Evolutionary conservation across 2,888 invertebrate species (phyloP).

Genomic region (Melanostoma mellinum): DNA sequence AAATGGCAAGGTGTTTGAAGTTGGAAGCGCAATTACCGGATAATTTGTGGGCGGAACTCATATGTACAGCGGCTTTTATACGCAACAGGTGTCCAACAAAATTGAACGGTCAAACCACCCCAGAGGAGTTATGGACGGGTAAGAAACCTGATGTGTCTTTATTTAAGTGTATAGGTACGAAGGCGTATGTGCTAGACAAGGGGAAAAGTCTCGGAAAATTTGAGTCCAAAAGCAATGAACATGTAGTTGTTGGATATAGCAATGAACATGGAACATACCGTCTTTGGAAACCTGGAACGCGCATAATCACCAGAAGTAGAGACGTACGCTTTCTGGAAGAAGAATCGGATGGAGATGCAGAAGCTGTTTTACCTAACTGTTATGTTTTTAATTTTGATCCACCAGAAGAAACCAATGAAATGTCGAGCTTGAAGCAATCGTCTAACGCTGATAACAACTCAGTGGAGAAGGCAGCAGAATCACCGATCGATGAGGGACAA

Average conservation of each 20-base stretch:
- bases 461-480: background rate
- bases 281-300: constrained; percentile 16
- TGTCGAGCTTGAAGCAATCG: background rate
- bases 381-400: constrained; percentile 1
- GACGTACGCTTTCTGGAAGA: constrained; percentile 26
- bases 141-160: constrained; percentile 10
- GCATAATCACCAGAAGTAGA: constrained; percentile 4
- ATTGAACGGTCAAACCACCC: background rate
- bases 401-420: no score
- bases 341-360: background rate
- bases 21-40: background rate
- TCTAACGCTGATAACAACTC: background rate
- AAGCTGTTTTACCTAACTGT: background rate
- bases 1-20: constrained; percentile 16
- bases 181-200: constrained; percentile 19
- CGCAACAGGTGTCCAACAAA: constrained; percentile 35
- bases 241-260: constrained; percentile 21
- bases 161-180: constrained; percentile 10
- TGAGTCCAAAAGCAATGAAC: constrained; percentile 15
- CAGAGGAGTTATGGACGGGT: background rate
- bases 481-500: background rate
- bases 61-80: constrained; percentile 18
- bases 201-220: constrained; percentile 22
- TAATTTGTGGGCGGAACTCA: constrained; percentile 12
- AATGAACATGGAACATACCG: constrained; percentile 35